Base-by-base conservation (phyloP, 2,797 vertebrate species). In the Fratercula arctica region DNA sequence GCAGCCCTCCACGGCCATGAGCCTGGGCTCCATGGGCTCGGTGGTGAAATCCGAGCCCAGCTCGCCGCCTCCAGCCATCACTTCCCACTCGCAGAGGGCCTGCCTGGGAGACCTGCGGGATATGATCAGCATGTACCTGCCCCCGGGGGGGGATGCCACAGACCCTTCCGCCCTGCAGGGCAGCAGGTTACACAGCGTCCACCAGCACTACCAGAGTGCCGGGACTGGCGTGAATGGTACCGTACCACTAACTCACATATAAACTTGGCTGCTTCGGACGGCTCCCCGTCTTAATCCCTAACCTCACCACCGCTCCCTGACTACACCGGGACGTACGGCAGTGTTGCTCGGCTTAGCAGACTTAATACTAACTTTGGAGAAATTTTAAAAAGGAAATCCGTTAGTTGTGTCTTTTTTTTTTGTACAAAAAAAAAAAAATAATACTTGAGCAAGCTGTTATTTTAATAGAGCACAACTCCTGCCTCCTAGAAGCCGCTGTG, bases 91-190 rank as follows among this genome's bases (percentile, higher is more conserved):
- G 72, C 99, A 99, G 98, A 98, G 99, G 94, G 99, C 99, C 90
- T 99, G 99, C 96, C 98, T 99, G 97, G 99, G 99, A 85, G 99
- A 99, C 98, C 98, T 99, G 98, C 98, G 99, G 98, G 99, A 99
- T 97, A 99, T 99, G 99, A 99, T 99, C 98, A 99, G 99, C 98
- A 99, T 99, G 99, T 99, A 99, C 97, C 99, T 99, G 97, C 99
- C 99, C 29, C 99, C 99, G 91, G 99, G 99, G 31, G 99, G 99
- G 84, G 99, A 99, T 66, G 98, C 98, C 95, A 98, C 98, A 28
- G 99, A 99, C 93, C 98, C 99, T 91, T 98, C 99, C 46, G 97
- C 98, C 86, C 98, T 99, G 97, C 99, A 99, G 93, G 98, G 98
- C 96, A 98, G 98, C 97, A 98, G 99, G 97, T 98, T 99, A 98